Evolutionary conservation across 2,113 vertebrate species (phyloP), one percentile per base, ranked within the genome.

Genomic region (Platysteira castanea): DNA sequence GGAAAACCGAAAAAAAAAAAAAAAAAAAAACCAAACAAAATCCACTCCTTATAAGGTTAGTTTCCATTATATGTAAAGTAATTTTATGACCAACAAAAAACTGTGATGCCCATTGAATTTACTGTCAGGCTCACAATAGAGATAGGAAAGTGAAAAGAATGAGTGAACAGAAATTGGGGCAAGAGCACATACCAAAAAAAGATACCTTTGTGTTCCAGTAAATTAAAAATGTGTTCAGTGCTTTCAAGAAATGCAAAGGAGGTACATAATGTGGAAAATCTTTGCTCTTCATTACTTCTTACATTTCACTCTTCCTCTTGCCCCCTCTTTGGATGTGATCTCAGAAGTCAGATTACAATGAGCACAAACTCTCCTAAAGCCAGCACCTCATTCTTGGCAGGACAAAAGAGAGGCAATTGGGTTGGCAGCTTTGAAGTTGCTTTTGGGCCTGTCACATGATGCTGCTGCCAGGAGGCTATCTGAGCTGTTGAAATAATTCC

Each of bases 371-470:
- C 61, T 92, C 57, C 27, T 44, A 81, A 91, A 95, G 50, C 68
- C 37, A 54, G 35, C 0, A 0, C 71, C 78, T 96, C 16, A 1
- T 87, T 95, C 69, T 89, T 95, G 89, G 93, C 95, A 95, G 73
- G 80, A 87, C 82, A 89, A 88, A 93, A 87, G 52, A 87, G 50
- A 90, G 28, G 59, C 85, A 90, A 64, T 93, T 93, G 82, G 56
- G 35, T 85, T 97, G 95, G 82, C 87, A 87, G 69, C 80, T 96
- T 90, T 87, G 69, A 91, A 95, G 82, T 84, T 93, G 60, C 81
- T 94, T 95, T 95, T 92, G 85, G 93, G 60, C 15, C 49, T 93
- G 92, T 95, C 95, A 88, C 84, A 82, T 84, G 80, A 28, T 92
- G 80, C 70, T 8, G 6, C 83, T 93, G 90, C 86, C 88, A 95